These are phyloP conservation scores for Melieria picta DNA, from an alignment of 2,888 invertebrate species.

Conservation along the genomic window DNA sequence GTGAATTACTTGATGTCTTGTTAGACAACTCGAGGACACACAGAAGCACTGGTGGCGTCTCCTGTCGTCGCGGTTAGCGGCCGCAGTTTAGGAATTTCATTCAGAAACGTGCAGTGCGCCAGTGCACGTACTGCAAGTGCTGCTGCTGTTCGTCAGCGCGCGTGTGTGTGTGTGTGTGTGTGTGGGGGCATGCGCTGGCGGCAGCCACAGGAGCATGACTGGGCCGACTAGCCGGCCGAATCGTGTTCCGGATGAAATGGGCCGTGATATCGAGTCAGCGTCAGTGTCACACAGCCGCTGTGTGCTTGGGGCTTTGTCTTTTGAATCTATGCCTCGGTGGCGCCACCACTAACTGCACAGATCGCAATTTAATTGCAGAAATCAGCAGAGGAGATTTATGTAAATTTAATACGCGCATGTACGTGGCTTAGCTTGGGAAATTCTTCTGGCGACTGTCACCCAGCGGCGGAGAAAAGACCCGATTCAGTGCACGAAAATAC, in stretches of 20 bases:
- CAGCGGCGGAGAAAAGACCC: no score
- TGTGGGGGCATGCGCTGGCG: neutral
- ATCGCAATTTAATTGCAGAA: constrained; percentile 33
- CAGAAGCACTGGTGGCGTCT: constrained; percentile 49
- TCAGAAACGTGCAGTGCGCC: constrained; percentile 27
- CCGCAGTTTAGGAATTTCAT: constrained; percentile 24
- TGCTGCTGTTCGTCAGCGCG: neutral
- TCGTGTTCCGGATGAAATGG: constrained; percentile 28
- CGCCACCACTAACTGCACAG: constrained; percentile 2
- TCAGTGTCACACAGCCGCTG: no score
- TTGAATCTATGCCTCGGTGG: neutral
- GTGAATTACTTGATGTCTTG: constrained; percentile 50
- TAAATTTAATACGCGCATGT: constrained; percentile 14
- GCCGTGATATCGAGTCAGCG: constrained; percentile 8
- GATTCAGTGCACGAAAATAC: no score
- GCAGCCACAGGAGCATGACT: neutral
- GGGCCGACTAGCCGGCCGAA: constrained; percentile 3
- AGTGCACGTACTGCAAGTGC: constrained; percentile 20
- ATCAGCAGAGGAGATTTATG: constrained; percentile 27
- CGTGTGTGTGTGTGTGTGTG: neutral
- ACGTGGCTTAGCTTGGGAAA: constrained; percentile 20
- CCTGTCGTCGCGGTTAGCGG: neutral
- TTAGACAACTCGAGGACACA: constrained; percentile 61
- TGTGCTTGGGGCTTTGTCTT: neutral
- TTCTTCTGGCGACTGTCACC: neutral